Evolutionary conservation across 2,888 invertebrate genomes (phyloP), one percentile per base, ranked within the genome.

Genomic region (Athalia rosae): DNA sequence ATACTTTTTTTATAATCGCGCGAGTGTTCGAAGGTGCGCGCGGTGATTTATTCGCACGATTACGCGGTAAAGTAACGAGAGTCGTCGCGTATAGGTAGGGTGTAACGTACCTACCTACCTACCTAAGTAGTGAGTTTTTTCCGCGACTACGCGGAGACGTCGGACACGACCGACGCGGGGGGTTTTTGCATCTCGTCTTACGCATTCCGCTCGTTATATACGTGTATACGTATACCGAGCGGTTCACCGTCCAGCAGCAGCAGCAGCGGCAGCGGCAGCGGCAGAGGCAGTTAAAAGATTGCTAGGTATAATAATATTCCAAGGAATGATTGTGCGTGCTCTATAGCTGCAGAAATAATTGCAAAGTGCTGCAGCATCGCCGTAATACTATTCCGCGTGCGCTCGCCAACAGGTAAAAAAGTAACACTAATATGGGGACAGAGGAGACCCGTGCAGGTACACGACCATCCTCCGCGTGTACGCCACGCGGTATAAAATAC

Each of bases 11-110:
- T n/a, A n/a, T n/a, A n/a, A n/a, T n/a, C n/a, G n/a, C n/a, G n/a
- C n/a, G n/a, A n/a, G n/a, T n/a, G n/a, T n/a, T n/a, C n/a, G n/a
- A n/a, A n/a, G n/a, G n/a, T n/a, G n/a, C n/a, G n/a, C n/a, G n/a
- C n/a, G n/a, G n/a, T n/a, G n/a, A n/a, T n/a, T n/a, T n/a, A n/a
- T 67, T 5, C 53, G 28, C 53, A 67, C 50, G 6, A 67, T 28
- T 28, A 28, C 67, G 67, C 67, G 67, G 67, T 67, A 67, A 67
- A 67, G 67, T 67, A 67, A 67, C 67, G 50, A 67, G 67, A 67
- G 43, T 50, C 67, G 50, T 58, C 28, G 41, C 4, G 6, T 53
- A n/a, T 28, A 61, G 15, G 28, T 61, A 15, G 9, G 53, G n/a
- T 53, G 53, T 48, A 53, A n/a, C 11, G 2, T 53, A 9, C 11